Conservation (phyloP, 2,797 vertebrate species). For the Rhincodon typus region DNA sequence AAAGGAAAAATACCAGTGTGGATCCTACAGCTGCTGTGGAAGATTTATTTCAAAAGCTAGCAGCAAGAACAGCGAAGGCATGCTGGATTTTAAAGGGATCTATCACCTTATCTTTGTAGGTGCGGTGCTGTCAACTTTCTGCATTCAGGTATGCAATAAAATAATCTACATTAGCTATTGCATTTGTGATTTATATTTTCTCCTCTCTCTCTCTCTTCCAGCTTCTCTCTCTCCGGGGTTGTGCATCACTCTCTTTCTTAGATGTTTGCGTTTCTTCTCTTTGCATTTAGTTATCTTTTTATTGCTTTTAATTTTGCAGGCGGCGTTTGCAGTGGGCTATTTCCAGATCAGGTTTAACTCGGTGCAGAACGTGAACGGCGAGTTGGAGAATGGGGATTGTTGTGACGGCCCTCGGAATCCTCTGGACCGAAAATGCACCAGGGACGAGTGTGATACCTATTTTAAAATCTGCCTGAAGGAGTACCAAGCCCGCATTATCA, state of each 20-base stretch:
- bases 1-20: neutral
- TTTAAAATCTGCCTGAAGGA: conserved; percentile 87
- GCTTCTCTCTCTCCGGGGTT: too few species aligned
- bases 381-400: conserved; percentile 79
- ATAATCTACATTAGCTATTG: neutral
- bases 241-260: too few species aligned
- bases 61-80: conserved; percentile 54
- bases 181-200: neutral
- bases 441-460: conserved; percentile 85
- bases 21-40: conserved; percentile 34
- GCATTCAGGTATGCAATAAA: conserved; percentile 64
- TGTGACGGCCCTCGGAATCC: conserved; percentile 69
- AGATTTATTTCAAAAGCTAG: conserved; percentile 51
- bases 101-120: conserved; percentile 57
- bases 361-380: conserved; percentile 77
- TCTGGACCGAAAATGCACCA: conserved; percentile 63
- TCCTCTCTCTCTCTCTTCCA: neutral
- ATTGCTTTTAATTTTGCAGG: conserved; percentile 63
- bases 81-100: conserved; percentile 61
- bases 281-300: neutral
- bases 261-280: too few species aligned
- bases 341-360: conserved; percentile 86
- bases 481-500: conserved; percentile 79
- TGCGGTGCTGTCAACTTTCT: conserved; percentile 63
- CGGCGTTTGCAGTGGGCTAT: conserved; percentile 77